Percentiles rank a stretch among this genome's conserved stretches.
Evolutionary conservation across 2,113 vertebrate species (phyloP).

Genomic region (Petroica traversi): DNA sequence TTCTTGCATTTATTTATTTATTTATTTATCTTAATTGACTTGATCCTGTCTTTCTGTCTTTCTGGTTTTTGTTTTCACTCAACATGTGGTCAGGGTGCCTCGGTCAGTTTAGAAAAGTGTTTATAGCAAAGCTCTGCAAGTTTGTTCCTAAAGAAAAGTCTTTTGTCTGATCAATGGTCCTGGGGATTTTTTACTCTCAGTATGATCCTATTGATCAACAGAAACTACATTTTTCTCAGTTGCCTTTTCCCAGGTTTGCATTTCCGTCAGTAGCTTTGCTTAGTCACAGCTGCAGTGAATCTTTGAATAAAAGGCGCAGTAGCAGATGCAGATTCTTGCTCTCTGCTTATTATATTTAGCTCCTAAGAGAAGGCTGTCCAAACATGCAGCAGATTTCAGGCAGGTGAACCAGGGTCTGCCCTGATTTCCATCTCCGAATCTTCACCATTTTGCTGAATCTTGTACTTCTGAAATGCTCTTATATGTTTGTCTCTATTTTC

Average conservation of each 20-base stretch:
- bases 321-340: neutral
- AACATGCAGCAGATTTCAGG: neutral
- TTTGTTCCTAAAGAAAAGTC: neutral
- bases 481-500: neutral
- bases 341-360: neutral
- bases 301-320: neutral
- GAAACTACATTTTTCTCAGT: neutral
- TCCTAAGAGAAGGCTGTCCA: neutral
- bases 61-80: neutral
- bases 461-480: neutral
- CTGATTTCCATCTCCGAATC: neutral
- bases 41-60: neutral
- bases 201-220: neutral
- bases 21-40: constrained; percentile 33
- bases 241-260: neutral
- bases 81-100: neutral
- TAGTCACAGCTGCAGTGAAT: neutral
- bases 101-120: neutral
- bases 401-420: neutral
- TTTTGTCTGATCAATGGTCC: neutral
- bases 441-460: neutral
- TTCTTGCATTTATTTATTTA: neutral
- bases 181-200: neutral
- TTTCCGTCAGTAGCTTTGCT: neutral
- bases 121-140: neutral